Base-by-base conservation (phyloP, 2,113 vertebrate species). In the Rynchops niger region DNA sequence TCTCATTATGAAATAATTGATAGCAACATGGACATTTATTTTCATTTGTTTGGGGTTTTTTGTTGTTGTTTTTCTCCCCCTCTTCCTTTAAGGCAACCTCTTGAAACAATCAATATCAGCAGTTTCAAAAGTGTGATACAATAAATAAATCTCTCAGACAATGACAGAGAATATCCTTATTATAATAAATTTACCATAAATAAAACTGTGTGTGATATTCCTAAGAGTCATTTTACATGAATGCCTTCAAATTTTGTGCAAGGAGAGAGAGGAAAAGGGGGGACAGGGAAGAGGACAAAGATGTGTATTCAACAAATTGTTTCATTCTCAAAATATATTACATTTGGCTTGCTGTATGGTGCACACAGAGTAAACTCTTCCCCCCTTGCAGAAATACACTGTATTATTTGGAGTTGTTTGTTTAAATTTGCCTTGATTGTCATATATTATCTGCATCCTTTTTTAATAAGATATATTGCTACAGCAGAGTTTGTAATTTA, bases 171-270 rank as follows among this genome's bases (percentile, higher is more conserved):
- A 96, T 95, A 97, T 96, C 86, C 97, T 96, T 97, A 95, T 98
- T 97, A 96, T 96, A 97, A 97, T 97, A 97, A 96, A 98, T 97
- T 95, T 96, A 95, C 94, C 93, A 97, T 97, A 97, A 97, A 97
- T 96, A 97, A 97, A 97, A 94, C 72, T 82, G 43, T 72, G 78
- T 96, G 88, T 90, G 88, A 95, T 94, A 95, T 95, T 97, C 77
- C 76, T 95, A 96, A 88, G 83, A 96, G 86, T 81, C 93, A 96
- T 95, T 95, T 96, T 96, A 90, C 72, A 91, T 90, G 65, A 94
- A 94, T 90, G 62, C 88, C 66, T 95, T 91, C 88, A 88, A 82
- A 90, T 70, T 79, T 91, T 83, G 76, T 84, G 55, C 47, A 69
- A 86, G 32, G 49, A 92, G 61, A 93, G 43, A 73, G 63, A 84